Evolutionary conservation across 2,113 vertebrate genomes (phyloP).

Genomic region (Boulengerochromis microlepis): DNA sequence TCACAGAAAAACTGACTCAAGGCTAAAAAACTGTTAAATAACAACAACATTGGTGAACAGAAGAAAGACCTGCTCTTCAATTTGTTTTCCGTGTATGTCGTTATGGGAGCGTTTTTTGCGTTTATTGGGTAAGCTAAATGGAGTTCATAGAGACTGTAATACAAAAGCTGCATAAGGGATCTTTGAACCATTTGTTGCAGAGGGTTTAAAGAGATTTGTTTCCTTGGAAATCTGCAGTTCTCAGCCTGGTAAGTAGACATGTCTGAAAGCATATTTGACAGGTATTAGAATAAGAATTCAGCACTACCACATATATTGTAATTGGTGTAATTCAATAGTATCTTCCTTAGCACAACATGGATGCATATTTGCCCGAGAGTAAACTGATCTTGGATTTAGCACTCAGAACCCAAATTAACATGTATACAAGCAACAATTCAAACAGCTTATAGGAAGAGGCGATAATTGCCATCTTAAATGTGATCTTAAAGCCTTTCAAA

Average conservation of each 20-base stretch:
- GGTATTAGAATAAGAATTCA: not conserved
- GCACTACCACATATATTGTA: not conserved
- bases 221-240: not conserved
- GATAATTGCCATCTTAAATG: not conserved
- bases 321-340: not conserved
- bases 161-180: not conserved
- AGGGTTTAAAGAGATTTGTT: not conserved
- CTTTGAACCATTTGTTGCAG: not conserved
- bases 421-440: not conserved
- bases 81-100: not conserved
- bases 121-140: not conserved
- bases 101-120: not conserved
- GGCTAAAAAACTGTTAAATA: not conserved
- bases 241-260: not conserved
- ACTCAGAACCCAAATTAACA: not conserved
- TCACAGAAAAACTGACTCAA: not conserved
- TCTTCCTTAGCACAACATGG: not conserved
- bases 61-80: not conserved
- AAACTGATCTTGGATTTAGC: not conserved
- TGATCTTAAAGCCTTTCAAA: not conserved
- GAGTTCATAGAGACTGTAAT: not conserved
- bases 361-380: not conserved
- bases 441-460: not conserved
- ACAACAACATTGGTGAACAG: not conserved
- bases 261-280: not conserved